Evolutionary conservation across 2,888 invertebrate species (phyloP), one percentile per base, ranked within the genome.

Genomic region (Ophion slaviceki): DNA sequence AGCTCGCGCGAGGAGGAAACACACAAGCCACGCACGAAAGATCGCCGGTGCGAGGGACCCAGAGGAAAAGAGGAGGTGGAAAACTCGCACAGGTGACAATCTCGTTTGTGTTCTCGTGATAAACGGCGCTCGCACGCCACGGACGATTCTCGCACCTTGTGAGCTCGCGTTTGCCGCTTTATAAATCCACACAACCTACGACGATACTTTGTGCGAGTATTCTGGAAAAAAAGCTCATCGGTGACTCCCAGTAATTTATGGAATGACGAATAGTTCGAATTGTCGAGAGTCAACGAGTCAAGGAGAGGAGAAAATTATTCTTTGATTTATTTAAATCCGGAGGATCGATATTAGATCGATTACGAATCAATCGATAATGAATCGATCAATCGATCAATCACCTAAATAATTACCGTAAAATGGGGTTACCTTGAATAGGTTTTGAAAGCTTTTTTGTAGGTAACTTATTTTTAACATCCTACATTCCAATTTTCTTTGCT

Each of bases 91-190:
- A 91, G 92, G 92, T 91, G 92, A 92, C 92, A 91, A 92, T 92
- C 91, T 91, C 90, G 91, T 92, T 92, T 90, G 90, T 91, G 90
- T 88, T 89, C 88, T 17, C 89, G 87, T 90, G 91, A 91, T 91
- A 91, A 92, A 92, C 89, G 90, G 88, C 88, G 72, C 79, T 86
- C 82, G 81, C 84, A 87, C 81, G 87, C 84, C 82, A 82, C 70
- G 81, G 80, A 88, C 89, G 89, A 87, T 89, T 89, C 88, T 89
- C 88, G 88, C 88, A 89, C 89, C 89, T 90, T 88, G 86, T 86
- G 86, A 80, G 71, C 88, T 53, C 3, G 53, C 88, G 84, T 88
- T 89, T 88, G 86, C 87, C 80, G 85, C 74, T 80, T 47, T 47
- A 64, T 75, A 75, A 62, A 75, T 45, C 24, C 72, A 53, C 36